Percentiles rank a stretch among this genome's conserved stretches.
Evolutionary conservation across 2,113 vertebrate genomes (phyloP).

Genomic region (Talpa occidentalis): DNA sequence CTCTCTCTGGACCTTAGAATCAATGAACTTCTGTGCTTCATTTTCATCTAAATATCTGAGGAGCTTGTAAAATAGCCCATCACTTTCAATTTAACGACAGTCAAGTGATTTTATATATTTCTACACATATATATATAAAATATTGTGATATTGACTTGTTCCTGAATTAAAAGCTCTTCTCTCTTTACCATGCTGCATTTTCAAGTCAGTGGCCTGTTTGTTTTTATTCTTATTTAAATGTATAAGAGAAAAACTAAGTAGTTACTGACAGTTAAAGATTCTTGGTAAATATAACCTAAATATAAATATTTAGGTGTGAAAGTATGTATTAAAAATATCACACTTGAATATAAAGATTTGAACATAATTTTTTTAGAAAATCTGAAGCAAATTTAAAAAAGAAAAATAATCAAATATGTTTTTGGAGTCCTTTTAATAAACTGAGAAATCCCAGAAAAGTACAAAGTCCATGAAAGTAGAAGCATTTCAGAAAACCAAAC

Average conservation of each 20-base stretch:
- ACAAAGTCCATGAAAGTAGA: conserved; percentile 57
- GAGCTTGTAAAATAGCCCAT: neutral
- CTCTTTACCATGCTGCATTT: neutral
- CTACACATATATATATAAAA: neutral
- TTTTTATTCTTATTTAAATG: conserved; percentile 11
- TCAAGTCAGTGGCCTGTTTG: conserved; percentile 10
- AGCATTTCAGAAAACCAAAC: conserved; percentile 51
- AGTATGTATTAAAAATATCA: neutral
- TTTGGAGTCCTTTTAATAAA: conserved; percentile 70
- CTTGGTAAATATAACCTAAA: neutral
- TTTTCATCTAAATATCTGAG: neutral
- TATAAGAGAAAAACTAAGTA: conserved; percentile 24
- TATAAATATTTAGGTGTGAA: neutral
- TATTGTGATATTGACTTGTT: neutral
- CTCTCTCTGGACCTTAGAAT: neutral
- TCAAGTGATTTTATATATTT: neutral
- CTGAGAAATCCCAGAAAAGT: conserved; percentile 62
- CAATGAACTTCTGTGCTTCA: neutral
- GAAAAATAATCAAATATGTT: neutral
- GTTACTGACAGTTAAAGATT: conserved; percentile 17
- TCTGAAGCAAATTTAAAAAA: neutral
- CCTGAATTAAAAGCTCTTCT: neutral
- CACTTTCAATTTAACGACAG: neutral
- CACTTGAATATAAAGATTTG: neutral
- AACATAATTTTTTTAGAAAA: neutral